phyloP scores from a whole-genome alignment of 2,797 vertebrate genomes.

The Selene dorsalis region DNA sequence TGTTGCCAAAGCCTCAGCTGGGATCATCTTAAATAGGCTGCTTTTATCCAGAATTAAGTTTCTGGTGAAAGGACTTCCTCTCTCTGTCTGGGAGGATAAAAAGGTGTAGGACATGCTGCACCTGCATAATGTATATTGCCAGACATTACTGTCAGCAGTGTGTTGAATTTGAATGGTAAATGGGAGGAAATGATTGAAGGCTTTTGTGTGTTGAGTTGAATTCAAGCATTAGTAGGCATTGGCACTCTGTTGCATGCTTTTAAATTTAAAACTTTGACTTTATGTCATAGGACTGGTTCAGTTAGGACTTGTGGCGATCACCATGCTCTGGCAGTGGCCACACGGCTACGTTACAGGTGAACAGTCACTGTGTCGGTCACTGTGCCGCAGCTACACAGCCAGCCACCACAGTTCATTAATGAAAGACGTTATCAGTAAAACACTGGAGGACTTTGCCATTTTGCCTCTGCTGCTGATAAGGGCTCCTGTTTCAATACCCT shows the following conservation, averaged over 20 bases:
- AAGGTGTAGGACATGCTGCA: slow-evolving; percentile 9
- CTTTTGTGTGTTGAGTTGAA: neutral
- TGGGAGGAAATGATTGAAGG: neutral
- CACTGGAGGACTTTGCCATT: slow-evolving; percentile 40
- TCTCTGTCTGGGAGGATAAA: slow-evolving; percentile 38
- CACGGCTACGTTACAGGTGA: neutral
- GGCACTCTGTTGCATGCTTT: neutral
- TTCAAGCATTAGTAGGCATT: neutral
- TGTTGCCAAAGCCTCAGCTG: slow-evolving; percentile 44
- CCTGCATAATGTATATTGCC: neutral
- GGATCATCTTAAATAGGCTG: slow-evolving; percentile 48
- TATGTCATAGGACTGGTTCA: neutral
- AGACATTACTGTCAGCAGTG: neutral
- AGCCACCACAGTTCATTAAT: slow-evolving; percentile 26
- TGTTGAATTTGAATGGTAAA: neutral
- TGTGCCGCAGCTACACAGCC: slow-evolving; percentile 14
- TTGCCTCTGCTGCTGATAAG: slow-evolving; percentile 43
- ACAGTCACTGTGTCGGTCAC: neutral
- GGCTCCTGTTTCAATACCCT: slow-evolving; percentile 44
- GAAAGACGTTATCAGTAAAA: slow-evolving; percentile 43
- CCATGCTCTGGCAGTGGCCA: neutral
- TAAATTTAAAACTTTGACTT: neutral
- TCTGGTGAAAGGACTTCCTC: slow-evolving; percentile 53
- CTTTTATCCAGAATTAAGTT: slow-evolving; percentile 59
- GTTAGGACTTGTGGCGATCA: neutral